Evolutionary conservation across 64 coral and sea anemone genomes (phyloP).

Genomic region (Actinia equina): DNA sequence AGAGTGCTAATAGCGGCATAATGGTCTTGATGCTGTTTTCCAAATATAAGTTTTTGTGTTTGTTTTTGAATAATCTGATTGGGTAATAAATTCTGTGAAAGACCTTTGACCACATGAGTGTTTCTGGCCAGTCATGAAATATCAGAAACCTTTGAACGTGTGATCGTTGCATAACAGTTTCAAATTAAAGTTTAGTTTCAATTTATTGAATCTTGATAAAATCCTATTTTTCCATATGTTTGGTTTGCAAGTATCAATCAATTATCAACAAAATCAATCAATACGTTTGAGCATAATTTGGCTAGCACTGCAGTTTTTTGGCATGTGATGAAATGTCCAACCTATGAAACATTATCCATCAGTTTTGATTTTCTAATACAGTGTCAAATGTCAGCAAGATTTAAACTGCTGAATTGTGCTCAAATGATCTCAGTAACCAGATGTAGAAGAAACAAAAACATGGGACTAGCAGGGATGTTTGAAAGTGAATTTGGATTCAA

Average conservation of each 20-base stretch:
- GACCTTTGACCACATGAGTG: not conserved
- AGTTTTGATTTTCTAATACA: not conserved
- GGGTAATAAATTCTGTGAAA: not conserved
- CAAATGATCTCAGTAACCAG: not conserved
- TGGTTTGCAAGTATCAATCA: not conserved
- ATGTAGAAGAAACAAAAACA: not conserved
- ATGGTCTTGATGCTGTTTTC: not conserved
- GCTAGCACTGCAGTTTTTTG: not conserved
- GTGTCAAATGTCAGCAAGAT: not conserved
- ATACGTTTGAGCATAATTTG: not conserved
- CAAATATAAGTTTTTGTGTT: not conserved
- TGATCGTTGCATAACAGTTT: no score
- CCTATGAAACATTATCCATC: not conserved
- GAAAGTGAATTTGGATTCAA: conserved; percentile 20
- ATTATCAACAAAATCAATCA: not conserved
- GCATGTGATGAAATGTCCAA: not conserved
- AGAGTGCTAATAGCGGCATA: not conserved
- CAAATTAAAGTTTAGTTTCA: not conserved
- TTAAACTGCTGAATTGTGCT: conserved; percentile 12
- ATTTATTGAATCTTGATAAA: not conserved
- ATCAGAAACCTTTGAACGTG: not conserved
- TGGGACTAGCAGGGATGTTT: conserved; percentile 10
- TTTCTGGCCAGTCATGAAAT: not conserved
- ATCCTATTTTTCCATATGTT: not conserved
- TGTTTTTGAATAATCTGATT: not conserved